phyloP scores from a whole-genome alignment of 2,797 vertebrate genomes.

The Smutsia gigantea region DNA sequence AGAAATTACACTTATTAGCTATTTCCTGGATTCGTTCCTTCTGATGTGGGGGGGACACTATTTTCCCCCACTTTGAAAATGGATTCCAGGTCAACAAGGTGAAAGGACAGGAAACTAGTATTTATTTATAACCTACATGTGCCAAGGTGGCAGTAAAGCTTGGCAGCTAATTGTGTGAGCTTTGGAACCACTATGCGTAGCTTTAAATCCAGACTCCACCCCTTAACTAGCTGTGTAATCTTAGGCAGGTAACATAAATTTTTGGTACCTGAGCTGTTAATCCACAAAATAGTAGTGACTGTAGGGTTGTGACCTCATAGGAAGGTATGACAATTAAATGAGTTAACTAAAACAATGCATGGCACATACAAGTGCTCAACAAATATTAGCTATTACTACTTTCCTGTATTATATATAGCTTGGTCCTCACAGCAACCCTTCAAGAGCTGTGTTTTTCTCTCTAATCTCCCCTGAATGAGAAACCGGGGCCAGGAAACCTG shows the following conservation, averaged over 20 bases:
- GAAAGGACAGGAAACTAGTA: neutral
- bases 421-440: neutral
- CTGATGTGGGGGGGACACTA: neutral
- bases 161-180: neutral
- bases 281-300: neutral
- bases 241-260: neutral
- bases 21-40: neutral
- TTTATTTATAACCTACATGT: neutral
- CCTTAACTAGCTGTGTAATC: neutral
- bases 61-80: neutral
- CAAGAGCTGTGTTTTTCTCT: neutral
- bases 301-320: neutral
- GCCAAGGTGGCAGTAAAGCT: neutral
- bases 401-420: neutral
- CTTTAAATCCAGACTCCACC: neutral
- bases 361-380: neutral
- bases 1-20: neutral
- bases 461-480: neutral
- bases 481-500: neutral
- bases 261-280: constrained; percentile 9
- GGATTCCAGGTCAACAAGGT: neutral
- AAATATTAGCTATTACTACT: neutral
- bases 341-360: neutral
- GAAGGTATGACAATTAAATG: neutral
- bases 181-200: neutral